Evolutionary conservation across 2,797 vertebrate species (phyloP), one percentile per base, ranked within the genome.

Genomic region (Spinus olivaceus): DNA sequence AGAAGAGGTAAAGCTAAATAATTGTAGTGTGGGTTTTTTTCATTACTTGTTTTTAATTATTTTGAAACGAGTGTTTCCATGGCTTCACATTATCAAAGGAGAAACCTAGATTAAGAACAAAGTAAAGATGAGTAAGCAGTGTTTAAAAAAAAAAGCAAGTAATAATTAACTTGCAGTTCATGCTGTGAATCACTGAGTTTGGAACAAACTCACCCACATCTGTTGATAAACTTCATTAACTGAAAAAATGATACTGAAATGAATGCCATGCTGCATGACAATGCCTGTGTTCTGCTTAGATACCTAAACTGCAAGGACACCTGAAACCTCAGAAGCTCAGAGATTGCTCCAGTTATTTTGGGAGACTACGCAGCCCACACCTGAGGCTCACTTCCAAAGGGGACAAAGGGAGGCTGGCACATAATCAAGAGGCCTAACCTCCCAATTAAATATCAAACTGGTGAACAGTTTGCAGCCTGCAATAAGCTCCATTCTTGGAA

Each of bases 191-290:
- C 72, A 72, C 32, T 10, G 88, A 64, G n/a, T 92, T 90, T 92
- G 90, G 69, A 65, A 65, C 28, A 86, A 95, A 88, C 63, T 71
- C 14, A 0, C 44, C 66, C 46, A 61, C 66, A 54, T 70, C 60
- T 95, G 84, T 66, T 86, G 85, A 74, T 72, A 92, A 95, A 96
- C 90, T 95, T 91, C 61, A 91, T 82, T 74, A 95, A 87, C 63
- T 51, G 84, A 72, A 87, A 47, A 90, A 84, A 82, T 15, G 22
- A 56, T 80, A 87, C 39, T 76, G 86, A 85, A 96, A 85, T 1
- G 1, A 90, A 83, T 44, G 35, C 57, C 4, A 9, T 28, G 47
- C 64, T 32, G n/a, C 56, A 63, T 6, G 21, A 23, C 15, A 65
- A 47, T 2, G 33, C 12, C 22, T n/a, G 2, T 39, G 66, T 80